Conservation (phyloP, 2,797 vertebrate genomes). For the Sebastolobus alascanus region DNA sequence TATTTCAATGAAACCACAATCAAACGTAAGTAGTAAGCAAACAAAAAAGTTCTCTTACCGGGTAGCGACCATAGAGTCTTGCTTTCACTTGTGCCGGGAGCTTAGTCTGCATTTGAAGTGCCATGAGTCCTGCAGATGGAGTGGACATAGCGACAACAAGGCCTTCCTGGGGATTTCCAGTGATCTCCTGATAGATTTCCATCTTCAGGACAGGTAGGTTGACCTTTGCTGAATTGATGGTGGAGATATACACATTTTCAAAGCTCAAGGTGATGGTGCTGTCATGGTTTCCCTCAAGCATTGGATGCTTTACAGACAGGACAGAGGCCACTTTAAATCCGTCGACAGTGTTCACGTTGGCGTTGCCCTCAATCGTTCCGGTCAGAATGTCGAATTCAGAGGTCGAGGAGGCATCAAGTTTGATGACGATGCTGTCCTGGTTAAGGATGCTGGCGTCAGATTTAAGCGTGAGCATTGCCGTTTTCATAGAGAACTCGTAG, state of each 20-base stretch:
- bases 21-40: neutral
- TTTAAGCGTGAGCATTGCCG: slow-evolving; percentile 88
- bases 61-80: slow-evolving; percentile 87
- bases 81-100: slow-evolving; percentile 69
- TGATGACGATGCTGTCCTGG: slow-evolving; percentile 87
- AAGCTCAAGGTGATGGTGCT: slow-evolving; percentile 84
- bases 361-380: slow-evolving; percentile 88
- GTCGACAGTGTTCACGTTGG: slow-evolving; percentile 84
- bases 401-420: slow-evolving; percentile 86
- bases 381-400: slow-evolving; percentile 87
- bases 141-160: slow-evolving; percentile 81
- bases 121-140: slow-evolving; percentile 87
- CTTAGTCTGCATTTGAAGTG: slow-evolving; percentile 78
- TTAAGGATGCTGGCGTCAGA: slow-evolving; percentile 89
- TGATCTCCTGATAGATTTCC: slow-evolving; percentile 89
- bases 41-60: slow-evolving; percentile 79
- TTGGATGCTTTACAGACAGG: slow-evolving; percentile 83
- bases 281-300: slow-evolving; percentile 88
- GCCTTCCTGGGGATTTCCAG: slow-evolving; percentile 83
- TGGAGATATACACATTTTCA: slow-evolving; percentile 83
- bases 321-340: slow-evolving; percentile 88
- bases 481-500: slow-evolving; percentile 92
- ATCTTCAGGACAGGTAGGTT: slow-evolving; percentile 73
- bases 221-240: slow-evolving; percentile 85
- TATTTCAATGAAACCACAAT: slow-evolving; percentile 2